Base-by-base conservation (phyloP, 2,797 vertebrate species). In the Eutrigla gurnardus region DNA sequence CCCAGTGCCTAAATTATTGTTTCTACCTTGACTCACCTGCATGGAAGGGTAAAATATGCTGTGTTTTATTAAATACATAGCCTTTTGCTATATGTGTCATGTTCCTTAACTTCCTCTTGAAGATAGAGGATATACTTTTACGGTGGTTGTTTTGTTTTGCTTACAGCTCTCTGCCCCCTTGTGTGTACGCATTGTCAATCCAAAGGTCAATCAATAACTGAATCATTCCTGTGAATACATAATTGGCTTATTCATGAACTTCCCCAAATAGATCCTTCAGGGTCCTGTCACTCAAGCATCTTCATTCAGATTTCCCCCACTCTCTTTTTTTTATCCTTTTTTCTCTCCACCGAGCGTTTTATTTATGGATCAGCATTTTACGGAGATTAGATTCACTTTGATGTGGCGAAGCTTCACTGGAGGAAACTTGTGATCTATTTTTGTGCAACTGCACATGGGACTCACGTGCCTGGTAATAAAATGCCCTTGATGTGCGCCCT, bases 391-490 rank as follows among this genome's bases (percentile, higher is more conserved):
- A 77, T 81, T 82, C 47, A 52, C 86, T 91, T 86, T 91, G 91
- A 91, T 86, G 87, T 90, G 63, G 74, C 82, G 57, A 75, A 76
- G 81, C 85, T 78, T 70, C 54, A 11, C 58, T 3, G 76, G 77
- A 70, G 73, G 78, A 79, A 77, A 85, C 80, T 78, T 82, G 13
- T 70, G 64, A 88, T 90, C 92, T 91, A 91, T 93, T 94, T 92
- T 73, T 52, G 82, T 85, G 62, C 77, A 52, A 40, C 63, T 69
- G 75, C 86, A 82, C 77, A 86, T 78, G 86, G 79, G 83, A 84
- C 79, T 91, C 90, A 84, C 81, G 78, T 93, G 91, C 83, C 12
- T 52, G 65, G 70, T 80, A 86, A 88, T 88, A 86, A 89, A 86
- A 88, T 6, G 65, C 70, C 83, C 86, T 93, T 91, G 84, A 89